These are phyloP conservation scores for Mus spretus DNA, from an alignment of 2,797 vertebrate species.

Conservation along the genomic window DNA sequence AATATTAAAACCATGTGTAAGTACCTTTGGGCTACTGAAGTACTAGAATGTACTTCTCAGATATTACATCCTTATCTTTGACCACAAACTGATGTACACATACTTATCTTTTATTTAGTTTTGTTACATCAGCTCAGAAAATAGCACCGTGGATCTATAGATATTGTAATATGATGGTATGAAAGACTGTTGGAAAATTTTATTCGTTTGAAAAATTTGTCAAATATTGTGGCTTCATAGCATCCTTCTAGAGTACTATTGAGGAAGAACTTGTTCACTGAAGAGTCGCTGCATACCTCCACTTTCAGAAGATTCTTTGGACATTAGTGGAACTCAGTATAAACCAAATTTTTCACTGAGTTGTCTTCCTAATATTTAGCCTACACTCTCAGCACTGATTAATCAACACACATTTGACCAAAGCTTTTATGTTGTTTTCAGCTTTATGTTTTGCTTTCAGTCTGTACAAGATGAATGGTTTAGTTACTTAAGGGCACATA, in stretches of 20 bases:
- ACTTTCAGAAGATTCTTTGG: not conserved
- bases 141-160: not conserved
- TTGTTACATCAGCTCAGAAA: slow-evolving; percentile 43
- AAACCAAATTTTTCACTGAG: not conserved
- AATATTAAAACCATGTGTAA: slow-evolving; percentile 22
- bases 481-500: not conserved
- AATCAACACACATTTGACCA: not conserved
- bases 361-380: slow-evolving; percentile 17
- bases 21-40: slow-evolving; percentile 8
- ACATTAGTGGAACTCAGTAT: not conserved
- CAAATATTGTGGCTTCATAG: not conserved
- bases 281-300: not conserved
- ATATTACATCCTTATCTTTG: not conserved
- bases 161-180: not conserved
- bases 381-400: slow-evolving; percentile 9
- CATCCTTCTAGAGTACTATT: not conserved
- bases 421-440: slow-evolving; percentile 3
- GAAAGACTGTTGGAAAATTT: not conserved
- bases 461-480: slow-evolving; percentile 48
- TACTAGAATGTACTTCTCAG: not conserved
- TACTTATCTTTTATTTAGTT: not conserved
- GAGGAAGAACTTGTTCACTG: not conserved
- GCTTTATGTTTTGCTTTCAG: slow-evolving; percentile 28
- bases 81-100: not conserved
- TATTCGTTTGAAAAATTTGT: slow-evolving; percentile 10